Percentiles rank a stretch among this genome's conserved stretches.
These are phyloP conservation scores for Drosophila paramelanica DNA, from an alignment of 2,888 invertebrate genomes.

Conservation along the genomic window DNA sequence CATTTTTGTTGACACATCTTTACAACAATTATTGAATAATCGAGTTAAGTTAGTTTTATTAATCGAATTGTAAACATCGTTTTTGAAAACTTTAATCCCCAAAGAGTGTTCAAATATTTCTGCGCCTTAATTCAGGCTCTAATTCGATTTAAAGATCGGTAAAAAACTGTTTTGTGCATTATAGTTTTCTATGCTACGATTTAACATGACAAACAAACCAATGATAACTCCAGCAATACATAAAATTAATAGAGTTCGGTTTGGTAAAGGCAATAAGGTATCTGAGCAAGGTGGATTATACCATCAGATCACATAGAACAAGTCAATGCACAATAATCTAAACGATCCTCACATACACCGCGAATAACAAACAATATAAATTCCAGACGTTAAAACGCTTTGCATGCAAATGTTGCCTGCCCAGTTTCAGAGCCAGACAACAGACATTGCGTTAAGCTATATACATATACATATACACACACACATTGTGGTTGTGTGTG, in stretches of 20 bases:
- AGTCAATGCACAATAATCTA: conserved; percentile 24
- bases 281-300: background rate
- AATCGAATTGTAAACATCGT: too few species aligned
- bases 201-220: background rate
- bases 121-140: too few species aligned
- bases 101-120: too few species aligned
- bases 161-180: background rate
- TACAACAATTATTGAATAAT: too few species aligned
- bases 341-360: conserved; percentile 18
- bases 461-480: background rate
- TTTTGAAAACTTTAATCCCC: too few species aligned
- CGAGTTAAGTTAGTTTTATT: too few species aligned
- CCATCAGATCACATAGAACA: background rate
- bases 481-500: background rate
- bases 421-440: conserved; percentile 5
- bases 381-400: conserved; percentile 53
- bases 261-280: too few species aligned
- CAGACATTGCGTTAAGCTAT: background rate
- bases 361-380: conserved; percentile 33
- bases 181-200: too few species aligned
- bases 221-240: background rate
- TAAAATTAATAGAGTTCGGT: background rate
- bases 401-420: conserved; percentile 50
- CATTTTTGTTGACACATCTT: too few species aligned
- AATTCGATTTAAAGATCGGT: too few species aligned